A percentile compares a stretch with the other conserved stretches of the same genome.
Evolutionary conservation across 2,113 vertebrate species (phyloP).

Genomic region (Chrysemys picta): DNA sequence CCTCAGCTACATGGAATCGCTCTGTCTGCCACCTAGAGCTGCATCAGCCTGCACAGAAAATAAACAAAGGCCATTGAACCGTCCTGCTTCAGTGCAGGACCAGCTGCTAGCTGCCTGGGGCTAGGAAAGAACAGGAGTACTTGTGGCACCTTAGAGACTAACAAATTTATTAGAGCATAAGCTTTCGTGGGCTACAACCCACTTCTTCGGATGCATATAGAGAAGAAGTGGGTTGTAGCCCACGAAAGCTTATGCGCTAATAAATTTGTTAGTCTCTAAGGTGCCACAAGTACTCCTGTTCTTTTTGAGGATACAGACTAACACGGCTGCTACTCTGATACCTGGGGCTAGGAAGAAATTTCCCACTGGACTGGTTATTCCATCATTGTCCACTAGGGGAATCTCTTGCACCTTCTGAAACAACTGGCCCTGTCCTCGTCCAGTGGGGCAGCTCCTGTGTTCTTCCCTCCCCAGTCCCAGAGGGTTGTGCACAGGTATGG

Average conservation of each 20-base stretch:
- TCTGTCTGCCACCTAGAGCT: neutral
- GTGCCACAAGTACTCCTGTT: too few relatives aligned
- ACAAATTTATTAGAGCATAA: too few relatives aligned
- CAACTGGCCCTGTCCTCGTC: fast-evolving
- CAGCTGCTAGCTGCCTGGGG: neutral
- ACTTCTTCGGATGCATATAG: too few relatives aligned
- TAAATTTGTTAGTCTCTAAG: too few relatives aligned
- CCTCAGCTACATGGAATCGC: neutral
- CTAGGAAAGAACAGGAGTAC: too few relatives aligned
- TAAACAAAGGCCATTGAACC: neutral
- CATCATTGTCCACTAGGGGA: neutral
- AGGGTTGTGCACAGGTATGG: neutral
- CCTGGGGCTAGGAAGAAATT: neutral
- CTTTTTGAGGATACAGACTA: too few relatives aligned
- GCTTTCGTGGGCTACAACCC: too few relatives aligned
- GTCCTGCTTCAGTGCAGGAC: neutral
- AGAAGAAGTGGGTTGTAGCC: too few relatives aligned
- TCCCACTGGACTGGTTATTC: neutral
- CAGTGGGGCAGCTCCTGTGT: fast-evolving
- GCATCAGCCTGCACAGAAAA: fast-evolving
- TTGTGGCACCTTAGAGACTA: too few relatives aligned
- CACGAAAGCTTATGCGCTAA: too few relatives aligned
- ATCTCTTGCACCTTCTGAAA: fast-evolving
- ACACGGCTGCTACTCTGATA: too few relatives aligned
- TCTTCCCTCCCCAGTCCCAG: neutral